Base-by-base conservation (phyloP, 2,888 invertebrate species). In the Heliconius ismenius region DNA sequence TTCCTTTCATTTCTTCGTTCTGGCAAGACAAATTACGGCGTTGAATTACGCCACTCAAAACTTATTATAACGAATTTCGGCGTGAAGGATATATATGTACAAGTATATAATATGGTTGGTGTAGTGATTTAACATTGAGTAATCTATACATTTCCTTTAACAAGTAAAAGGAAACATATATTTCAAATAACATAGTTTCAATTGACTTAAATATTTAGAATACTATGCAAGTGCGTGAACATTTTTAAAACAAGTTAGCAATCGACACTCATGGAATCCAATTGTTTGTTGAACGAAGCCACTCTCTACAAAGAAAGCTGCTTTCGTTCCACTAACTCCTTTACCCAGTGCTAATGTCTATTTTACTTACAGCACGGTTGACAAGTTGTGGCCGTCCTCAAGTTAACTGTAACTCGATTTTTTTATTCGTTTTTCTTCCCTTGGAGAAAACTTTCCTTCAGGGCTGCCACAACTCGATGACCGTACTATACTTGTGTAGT, bases 271-370 rank as follows among this genome's bases (percentile, higher is more conserved):
- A 74, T 81, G 75, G 79, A 81, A 79, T 81, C 77, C 81, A 75
- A 83, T 84, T 82, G 83, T 85, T 81, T 75, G 60, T 76, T 78
- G 79, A 83, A 83, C 83, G 81, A 82, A 80, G 77, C 65, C 81
- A 79, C 82, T 82, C 80, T 82, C 83, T 80, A 81, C 79, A 79
- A 77, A 82, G 82, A 85, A 85, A 83, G 84, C 78, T 62, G 80
- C 83, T 82, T 83, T 83, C 83, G 78, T 82, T 81, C 81, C 78
- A 81, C 81, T 81, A 73, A 79, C 79, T 80, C 63, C 76, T 74
- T 78, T 75, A 80, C 76, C 70, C 65, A 67, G 67, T 69, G 39
- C 43, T 73, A 76, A 74, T 75, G 70, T 73, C 63, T 68, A 58
- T 76, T 64, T 63, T 63, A 60, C 62, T 74, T 76, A 54, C 21